A percentile compares a stretch with the other conserved stretches of the same genome.
Conservation (phyloP, 2,113 vertebrate species). For the Cyanistes caeruleus region DNA sequence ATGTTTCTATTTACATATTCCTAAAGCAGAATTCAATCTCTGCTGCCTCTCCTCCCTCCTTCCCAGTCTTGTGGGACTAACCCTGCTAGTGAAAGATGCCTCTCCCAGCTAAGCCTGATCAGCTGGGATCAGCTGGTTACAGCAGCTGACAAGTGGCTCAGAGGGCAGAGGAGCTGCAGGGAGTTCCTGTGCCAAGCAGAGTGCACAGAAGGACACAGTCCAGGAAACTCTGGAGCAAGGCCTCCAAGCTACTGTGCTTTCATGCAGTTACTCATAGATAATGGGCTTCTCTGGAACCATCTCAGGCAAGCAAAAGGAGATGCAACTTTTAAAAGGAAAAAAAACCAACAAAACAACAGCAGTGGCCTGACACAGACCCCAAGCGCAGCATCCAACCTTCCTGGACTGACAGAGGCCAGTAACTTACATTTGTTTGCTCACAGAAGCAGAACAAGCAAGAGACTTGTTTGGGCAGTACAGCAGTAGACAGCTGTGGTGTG, state of each 20-base stretch:
- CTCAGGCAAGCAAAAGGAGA: neutral
- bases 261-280: neutral
- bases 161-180: neutral
- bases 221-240: neutral
- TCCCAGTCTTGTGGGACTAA: neutral
- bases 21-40: neutral
- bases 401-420: neutral
- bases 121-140: constrained; percentile 26
- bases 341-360: neutral
- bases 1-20: neutral
- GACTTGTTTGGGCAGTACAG: rapidly evolving
- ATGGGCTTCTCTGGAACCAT: neutral
- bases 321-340: neutral
- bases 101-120: constrained; percentile 4
- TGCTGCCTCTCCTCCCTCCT: neutral
- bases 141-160: neutral
- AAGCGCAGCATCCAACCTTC: neutral
- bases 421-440: neutral
- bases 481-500: neutral
- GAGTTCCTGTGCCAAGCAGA: neutral
- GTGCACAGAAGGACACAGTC: neutral
- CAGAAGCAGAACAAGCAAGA: neutral
- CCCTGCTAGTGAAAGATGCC: neutral
- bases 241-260: neutral
- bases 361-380: neutral